Evolutionary conservation across 2,888 invertebrate species (phyloP).

Genomic region (Dermolepida albohirtum): DNA sequence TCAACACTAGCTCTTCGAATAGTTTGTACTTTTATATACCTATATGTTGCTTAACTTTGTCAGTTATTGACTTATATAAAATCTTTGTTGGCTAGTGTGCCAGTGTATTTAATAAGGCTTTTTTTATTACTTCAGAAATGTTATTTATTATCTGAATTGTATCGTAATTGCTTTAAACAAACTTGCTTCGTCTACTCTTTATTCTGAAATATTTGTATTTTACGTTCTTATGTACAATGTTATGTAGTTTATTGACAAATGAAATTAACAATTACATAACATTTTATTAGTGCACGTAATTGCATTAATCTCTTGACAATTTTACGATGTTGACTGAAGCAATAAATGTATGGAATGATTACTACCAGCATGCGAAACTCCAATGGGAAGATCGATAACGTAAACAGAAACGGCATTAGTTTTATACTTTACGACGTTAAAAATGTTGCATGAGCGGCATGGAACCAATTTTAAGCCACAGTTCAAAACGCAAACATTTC

Average conservation of each 20-base stretch:
- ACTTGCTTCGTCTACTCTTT: too few species aligned
- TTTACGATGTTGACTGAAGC: slow-evolving; percentile 26
- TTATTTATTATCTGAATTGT: too few species aligned
- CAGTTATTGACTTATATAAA: too few species aligned
- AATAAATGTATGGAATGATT: slow-evolving; percentile 18
- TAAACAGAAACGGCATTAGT: slow-evolving; percentile 22
- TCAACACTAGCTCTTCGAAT: too few species aligned
- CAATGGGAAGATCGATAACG: slow-evolving; percentile 12
- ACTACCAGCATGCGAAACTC: slow-evolving; percentile 9
- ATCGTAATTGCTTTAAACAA: too few species aligned
- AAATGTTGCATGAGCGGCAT: slow-evolving; percentile 18
- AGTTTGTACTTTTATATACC: too few species aligned
- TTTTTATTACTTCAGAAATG: too few species aligned
- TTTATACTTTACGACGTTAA: slow-evolving; percentile 27
- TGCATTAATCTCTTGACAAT: slow-evolving; percentile 28
- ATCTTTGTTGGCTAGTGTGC: too few species aligned
- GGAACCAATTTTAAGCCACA: slow-evolving; percentile 19
- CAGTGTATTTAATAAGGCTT: too few species aligned
- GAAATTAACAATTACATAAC: slow-evolving; percentile 11
- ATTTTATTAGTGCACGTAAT: slow-evolving; percentile 4
- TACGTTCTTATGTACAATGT: background rate
- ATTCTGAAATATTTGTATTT: background rate
- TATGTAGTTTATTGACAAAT: slow-evolving; percentile 2
- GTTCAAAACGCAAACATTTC: slow-evolving; percentile 23
- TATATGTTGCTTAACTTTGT: too few species aligned